phyloP scores from a whole-genome alignment of 1,140 invertebrate genomes.

The Drosophila malerkotliana region DNA sequence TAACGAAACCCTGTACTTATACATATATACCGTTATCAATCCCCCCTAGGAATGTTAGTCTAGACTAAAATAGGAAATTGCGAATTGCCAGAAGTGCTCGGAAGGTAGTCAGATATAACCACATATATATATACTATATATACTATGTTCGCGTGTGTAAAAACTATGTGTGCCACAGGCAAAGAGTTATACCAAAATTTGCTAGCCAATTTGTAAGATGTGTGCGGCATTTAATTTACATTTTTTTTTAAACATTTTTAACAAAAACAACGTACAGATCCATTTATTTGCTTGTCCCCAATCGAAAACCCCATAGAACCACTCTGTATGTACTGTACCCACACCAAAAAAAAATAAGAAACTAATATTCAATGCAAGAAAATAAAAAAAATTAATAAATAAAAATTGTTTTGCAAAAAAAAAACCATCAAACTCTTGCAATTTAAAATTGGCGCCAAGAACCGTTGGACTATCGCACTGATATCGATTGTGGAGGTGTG shows the following conservation, averaged over 20 bases:
- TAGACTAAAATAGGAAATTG: constrained; percentile 21
- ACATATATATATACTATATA: too few relatives aligned
- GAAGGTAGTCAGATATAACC: constrained; percentile 9
- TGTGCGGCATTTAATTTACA: constrained; percentile 47
- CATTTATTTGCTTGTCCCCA: constrained; percentile 37
- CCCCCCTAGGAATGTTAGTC: constrained; percentile 15
- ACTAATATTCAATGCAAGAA: constrained; percentile 46
- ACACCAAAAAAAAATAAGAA: constrained; percentile 5
- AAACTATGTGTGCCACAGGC: constrained; percentile 13
- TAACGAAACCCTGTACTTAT: constrained; percentile 38
- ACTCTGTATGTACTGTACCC: constrained; percentile 43
- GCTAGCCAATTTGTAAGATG: constrained; percentile 37
- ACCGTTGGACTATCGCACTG: background rate
- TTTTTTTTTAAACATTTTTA: constrained; percentile 35
- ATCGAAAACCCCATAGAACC: constrained; percentile 16
- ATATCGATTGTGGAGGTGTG: background rate
- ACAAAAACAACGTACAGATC: constrained; percentile 1
- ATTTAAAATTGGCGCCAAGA: background rate
- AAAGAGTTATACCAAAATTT: constrained; percentile 24
- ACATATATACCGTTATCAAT: constrained; percentile 26
- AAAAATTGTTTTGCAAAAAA: constrained; percentile 10
- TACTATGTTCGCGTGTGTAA: background rate
- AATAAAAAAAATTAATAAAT: constrained; percentile 12
- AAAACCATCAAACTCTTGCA: background rate
- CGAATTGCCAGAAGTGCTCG: constrained; percentile 15